A percentile compares a stretch with the other conserved stretches of the same genome.
phyloP scores from a whole-genome alignment of 2,113 vertebrate species.

The Phalacrocorax carbo region DNA sequence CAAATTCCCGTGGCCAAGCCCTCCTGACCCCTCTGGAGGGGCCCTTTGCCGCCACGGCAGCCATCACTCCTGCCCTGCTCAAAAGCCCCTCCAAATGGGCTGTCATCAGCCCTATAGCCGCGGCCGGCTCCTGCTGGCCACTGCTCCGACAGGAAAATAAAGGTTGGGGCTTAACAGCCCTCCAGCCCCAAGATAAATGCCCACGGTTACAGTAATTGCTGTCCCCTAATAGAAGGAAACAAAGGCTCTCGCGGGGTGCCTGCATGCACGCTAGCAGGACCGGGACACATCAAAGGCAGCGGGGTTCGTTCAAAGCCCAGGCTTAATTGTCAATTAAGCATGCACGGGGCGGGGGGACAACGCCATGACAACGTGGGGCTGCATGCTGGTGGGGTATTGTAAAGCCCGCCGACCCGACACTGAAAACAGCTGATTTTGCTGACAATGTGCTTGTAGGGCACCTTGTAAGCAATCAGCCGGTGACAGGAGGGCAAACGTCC shows the following conservation, averaged over 20 bases:
- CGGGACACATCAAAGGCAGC: slow-evolving; percentile 86
- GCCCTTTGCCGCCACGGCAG: slow-evolving; percentile 65
- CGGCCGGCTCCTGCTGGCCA: slow-evolving; percentile 89
- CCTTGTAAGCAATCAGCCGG: slow-evolving; percentile 89
- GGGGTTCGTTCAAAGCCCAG: slow-evolving; percentile 80
- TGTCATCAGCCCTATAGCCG: slow-evolving; percentile 75
- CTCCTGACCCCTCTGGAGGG: slow-evolving; percentile 79
- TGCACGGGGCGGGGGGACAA: slow-evolving; percentile 85
- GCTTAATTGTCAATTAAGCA: slow-evolving; percentile 99
- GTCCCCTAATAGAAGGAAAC: slow-evolving; percentile 88
- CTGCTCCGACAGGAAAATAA: slow-evolving; percentile 76
- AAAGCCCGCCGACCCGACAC: slow-evolving; percentile 77
- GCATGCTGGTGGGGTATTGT: slow-evolving; percentile 91
- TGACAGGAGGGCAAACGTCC: slow-evolving; percentile 75
- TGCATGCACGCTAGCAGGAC: slow-evolving; percentile 81
- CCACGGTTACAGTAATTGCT: slow-evolving; percentile 86
- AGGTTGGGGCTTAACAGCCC: slow-evolving; percentile 79
- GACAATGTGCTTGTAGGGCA: slow-evolving; percentile 86
- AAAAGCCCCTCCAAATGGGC: slow-evolving; percentile 77
- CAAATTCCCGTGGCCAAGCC: slow-evolving; percentile 76
- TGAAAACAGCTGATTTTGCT: slow-evolving; percentile 97
- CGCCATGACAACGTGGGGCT: slow-evolving; percentile 88
- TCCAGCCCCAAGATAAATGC: slow-evolving; percentile 88
- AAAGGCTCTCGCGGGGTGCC: slow-evolving; percentile 83
- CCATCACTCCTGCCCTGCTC: slow-evolving; percentile 88